Conservation (phyloP, 2,888 invertebrate species). For the Tiphia femorata region DNA sequence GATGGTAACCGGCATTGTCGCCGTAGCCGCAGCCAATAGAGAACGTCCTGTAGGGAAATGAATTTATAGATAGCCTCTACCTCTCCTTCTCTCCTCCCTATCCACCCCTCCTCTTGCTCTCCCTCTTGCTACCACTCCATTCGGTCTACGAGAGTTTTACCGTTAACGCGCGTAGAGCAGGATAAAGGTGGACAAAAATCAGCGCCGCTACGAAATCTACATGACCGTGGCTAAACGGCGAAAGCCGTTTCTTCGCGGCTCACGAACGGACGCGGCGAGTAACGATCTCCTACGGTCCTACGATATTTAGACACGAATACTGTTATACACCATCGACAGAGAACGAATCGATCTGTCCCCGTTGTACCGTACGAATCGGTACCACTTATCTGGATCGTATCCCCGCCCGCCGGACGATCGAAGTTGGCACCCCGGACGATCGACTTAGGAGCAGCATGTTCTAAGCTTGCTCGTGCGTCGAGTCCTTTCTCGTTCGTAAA, state of each 20-base stretch:
- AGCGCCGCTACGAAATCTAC: conserved; percentile 16
- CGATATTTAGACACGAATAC: neutral
- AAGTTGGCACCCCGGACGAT: too few species aligned
- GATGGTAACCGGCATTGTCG: conserved; percentile 45
- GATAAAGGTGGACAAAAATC: conserved; percentile 25
- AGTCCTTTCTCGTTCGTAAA: too few species aligned
- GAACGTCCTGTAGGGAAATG: conserved; percentile 38
- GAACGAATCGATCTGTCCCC: neutral
- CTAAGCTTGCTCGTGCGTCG: too few species aligned
- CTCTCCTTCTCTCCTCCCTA: neutral
- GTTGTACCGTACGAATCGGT: too few species aligned
- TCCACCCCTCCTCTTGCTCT: conserved; percentile 17
- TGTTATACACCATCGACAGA: too few species aligned
- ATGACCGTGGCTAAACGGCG: conserved; percentile 22
- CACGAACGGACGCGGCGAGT: too few species aligned
- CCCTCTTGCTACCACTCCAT: neutral
- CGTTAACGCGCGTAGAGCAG: conserved; percentile 30
- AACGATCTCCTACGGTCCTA: neutral
- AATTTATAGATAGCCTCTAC: conserved; percentile 39
- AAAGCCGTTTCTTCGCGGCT: neutral
- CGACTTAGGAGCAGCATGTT: too few species aligned
- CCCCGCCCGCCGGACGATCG: too few species aligned
- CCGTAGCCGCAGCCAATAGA: conserved; percentile 17
- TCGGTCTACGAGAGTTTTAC: conserved; percentile 14
- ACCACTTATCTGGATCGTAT: too few species aligned